These are phyloP conservation scores for Cariama cristata DNA, from an alignment of 2,113 vertebrate genomes.

Conservation along the genomic window DNA sequence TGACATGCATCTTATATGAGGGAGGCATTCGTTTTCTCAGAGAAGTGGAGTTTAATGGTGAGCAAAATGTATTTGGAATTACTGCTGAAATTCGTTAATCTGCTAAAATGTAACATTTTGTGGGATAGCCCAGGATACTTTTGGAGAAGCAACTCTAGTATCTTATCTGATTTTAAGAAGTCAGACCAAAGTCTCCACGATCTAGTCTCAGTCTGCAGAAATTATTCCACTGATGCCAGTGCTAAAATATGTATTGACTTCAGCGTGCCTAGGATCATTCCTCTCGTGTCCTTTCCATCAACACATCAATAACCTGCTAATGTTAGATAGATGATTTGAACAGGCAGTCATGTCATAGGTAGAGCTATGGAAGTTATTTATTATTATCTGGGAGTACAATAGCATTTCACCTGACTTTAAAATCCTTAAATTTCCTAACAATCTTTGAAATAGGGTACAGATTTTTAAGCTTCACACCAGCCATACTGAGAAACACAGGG, in stretches of 20 bases:
- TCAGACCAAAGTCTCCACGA: not conserved
- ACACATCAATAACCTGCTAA: not conserved
- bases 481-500: not conserved
- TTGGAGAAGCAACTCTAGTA: not conserved
- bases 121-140: not conserved
- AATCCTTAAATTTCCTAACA: not conserved
- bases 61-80: not conserved
- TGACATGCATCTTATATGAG: not conserved
- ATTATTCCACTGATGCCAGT: not conserved
- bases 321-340: not conserved
- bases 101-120: not conserved
- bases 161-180: not conserved
- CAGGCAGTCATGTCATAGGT: not conserved
- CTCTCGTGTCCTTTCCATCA: not conserved
- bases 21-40: not conserved
- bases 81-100: not conserved
- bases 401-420: not conserved
- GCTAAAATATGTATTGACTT: not conserved
- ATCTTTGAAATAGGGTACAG: not conserved
- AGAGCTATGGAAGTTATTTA: not conserved
- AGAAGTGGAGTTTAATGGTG: not conserved
- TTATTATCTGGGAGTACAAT: not conserved
- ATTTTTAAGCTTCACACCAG: not conserved
- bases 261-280: not conserved
- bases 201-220: not conserved